A percentile compares a stretch with the other conserved stretches of the same genome.
Conservation (phyloP, 2,113 vertebrate species). For the Heloderma charlesbogerti region DNA sequence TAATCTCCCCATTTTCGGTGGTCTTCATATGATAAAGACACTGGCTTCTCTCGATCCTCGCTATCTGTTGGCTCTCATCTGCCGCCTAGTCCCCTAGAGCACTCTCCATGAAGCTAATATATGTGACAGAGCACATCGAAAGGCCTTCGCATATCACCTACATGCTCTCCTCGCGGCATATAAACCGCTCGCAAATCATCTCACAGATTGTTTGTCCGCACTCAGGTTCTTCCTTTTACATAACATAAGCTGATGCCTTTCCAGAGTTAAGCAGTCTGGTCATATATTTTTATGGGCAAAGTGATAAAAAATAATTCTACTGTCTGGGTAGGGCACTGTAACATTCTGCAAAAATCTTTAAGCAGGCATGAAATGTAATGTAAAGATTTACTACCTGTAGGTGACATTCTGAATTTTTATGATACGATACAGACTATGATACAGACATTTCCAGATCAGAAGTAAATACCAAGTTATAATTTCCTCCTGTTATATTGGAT, state of each 20-base stretch:
- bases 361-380: no score
- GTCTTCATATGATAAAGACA: no score
- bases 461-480: background rate
- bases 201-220: no score
- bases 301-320: constrained; percentile 15
- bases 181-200: no score
- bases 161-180: no score
- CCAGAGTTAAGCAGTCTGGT: background rate
- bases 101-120: no score
- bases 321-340: background rate
- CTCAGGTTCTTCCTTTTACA: constrained; percentile 39
- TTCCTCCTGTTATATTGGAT: background rate
- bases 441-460: background rate
- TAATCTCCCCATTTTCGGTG: no score
- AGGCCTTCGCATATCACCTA: no score
- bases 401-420: background rate
- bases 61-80: no score
- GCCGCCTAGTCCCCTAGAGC: no score
- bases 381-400: background rate
- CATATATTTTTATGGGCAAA: constrained; percentile 12
- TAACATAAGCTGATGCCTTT: constrained; percentile 3
- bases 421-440: background rate
- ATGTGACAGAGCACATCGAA: no score
- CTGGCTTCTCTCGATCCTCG: no score
- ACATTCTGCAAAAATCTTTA: background rate